These are phyloP conservation scores for Ennomos fuscantarius DNA, from an alignment of 2,888 invertebrate genomes.

Conservation along the genomic window DNA sequence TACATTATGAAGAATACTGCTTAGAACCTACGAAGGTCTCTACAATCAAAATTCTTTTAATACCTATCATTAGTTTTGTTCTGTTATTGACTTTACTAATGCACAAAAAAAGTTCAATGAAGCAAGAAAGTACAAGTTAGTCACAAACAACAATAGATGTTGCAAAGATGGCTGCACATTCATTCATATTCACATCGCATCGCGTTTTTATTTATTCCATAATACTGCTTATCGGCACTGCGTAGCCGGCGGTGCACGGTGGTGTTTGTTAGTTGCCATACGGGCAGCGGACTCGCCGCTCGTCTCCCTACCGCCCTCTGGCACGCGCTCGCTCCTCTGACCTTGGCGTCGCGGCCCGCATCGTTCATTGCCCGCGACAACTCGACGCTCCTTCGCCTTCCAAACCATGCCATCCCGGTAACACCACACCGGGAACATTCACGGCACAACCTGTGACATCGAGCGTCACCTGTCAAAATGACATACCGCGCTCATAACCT, in stretches of 20 bases:
- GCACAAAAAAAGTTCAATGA: neutral
- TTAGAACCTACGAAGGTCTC: too few species aligned
- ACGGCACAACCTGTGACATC: constrained; percentile 59
- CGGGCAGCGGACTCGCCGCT: constrained; percentile 73
- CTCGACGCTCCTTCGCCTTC: constrained; percentile 64
- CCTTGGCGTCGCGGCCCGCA: constrained; percentile 68
- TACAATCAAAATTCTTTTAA: too few species aligned
- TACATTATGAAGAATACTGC: too few species aligned
- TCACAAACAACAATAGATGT: constrained; percentile 43
- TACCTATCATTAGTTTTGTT: too few species aligned
- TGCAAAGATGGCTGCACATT: constrained; percentile 60
- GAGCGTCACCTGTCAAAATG: constrained; percentile 78
- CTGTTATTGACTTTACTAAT: too few species aligned
- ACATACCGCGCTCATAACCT: constrained; percentile 75
- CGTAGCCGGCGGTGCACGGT: constrained; percentile 36
- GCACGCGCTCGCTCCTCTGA: constrained; percentile 62
- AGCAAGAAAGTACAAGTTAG: constrained; percentile 2
- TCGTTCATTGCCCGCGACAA: constrained; percentile 80
- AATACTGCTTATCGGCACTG: constrained; percentile 76
- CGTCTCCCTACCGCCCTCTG: constrained; percentile 73
- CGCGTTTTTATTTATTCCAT: constrained; percentile 78
- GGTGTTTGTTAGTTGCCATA: constrained; percentile 76
- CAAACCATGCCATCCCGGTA: constrained; percentile 70
- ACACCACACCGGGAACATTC: constrained; percentile 56
- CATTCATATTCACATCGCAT: constrained; percentile 75